A percentile compares a stretch with the other conserved stretches of the same genome.
Conservation (phyloP, 2,888 invertebrate genomes). For the Dysmachus trigonus region DNA sequence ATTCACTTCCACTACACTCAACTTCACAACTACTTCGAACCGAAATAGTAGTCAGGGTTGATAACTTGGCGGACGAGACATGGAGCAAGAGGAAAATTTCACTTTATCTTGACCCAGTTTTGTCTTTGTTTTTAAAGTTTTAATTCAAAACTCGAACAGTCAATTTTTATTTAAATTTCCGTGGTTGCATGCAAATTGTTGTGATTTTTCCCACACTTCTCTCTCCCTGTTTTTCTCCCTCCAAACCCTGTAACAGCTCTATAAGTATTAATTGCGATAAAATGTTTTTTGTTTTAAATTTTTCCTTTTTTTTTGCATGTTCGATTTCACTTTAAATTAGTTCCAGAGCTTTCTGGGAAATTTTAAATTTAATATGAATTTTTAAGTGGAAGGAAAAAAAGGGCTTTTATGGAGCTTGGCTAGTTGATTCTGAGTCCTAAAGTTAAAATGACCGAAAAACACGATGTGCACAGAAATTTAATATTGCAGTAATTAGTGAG, state of each 20-base stretch:
- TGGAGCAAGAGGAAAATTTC: not conserved
- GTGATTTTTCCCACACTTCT: too few relatives aligned
- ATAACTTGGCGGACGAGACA: not conserved
- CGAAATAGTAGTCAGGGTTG: not conserved
- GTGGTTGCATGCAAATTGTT: not conserved
- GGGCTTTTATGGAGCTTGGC: not conserved
- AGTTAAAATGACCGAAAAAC: not conserved
- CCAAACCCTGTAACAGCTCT: not conserved
- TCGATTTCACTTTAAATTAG: not conserved
- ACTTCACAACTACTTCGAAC: not conserved
- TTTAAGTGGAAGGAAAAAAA: not conserved
- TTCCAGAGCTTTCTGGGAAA: not conserved
- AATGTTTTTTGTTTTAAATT: too few relatives aligned
- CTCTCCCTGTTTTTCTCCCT: too few relatives aligned
- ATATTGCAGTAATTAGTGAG: not conserved
- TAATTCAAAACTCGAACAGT: constrained; percentile 4
- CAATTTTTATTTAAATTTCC: not conserved
- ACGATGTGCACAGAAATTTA: not conserved
- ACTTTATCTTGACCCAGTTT: constrained; percentile 15
- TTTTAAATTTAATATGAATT: not conserved
- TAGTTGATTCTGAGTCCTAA: not conserved
- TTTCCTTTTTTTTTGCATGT: not conserved
- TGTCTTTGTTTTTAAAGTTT: constrained; percentile 9
- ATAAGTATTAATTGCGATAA: not conserved
- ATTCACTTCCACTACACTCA: not conserved